Percentiles rank a stretch among this genome's conserved stretches.
Conservation (phyloP, 92 coral and sea anemone species). For the Umimayanthus kanabou region DNA sequence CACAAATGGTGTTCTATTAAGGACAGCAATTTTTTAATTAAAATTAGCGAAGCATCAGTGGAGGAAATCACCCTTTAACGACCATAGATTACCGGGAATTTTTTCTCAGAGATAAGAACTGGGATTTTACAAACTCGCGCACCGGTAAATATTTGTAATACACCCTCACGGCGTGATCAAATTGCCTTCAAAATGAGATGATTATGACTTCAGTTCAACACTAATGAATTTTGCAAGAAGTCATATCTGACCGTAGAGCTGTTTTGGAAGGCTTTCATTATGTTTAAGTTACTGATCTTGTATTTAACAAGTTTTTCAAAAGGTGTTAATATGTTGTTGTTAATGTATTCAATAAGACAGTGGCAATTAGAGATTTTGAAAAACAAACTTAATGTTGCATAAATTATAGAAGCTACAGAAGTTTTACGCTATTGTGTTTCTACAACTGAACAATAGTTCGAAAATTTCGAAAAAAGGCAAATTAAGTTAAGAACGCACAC, state of each 20-base stretch:
- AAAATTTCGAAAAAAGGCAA: not conserved
- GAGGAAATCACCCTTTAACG: constrained; percentile 39
- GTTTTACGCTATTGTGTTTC: not conserved
- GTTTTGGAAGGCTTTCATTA: not conserved
- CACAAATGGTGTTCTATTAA: not conserved
- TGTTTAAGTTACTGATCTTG: constrained; percentile 15
- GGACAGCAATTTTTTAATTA: not conserved
- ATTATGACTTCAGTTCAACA: not conserved
- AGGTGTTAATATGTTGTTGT: not conserved
- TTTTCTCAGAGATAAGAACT: constrained; percentile 14
- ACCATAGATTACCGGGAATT: constrained; percentile 37
- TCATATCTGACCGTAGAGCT: not conserved
- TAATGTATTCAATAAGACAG: not conserved
- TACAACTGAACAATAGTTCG: not conserved
- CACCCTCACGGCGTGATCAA: not conserved
- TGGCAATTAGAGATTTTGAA: constrained; percentile 6
- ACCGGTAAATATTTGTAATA: constrained; percentile 26
- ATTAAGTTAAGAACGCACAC: not conserved
- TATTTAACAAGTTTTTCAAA: not conserved
- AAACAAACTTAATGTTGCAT: constrained; percentile 15
- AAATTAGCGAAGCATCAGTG: constrained; percentile 25
- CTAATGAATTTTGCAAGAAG: not conserved
- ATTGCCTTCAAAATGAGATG: not conserved
- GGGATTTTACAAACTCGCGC: constrained; percentile 1
- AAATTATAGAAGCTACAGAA: not conserved